Evolutionary conservation across 1,140 invertebrate genomes (phyloP), one percentile per base, ranked within the genome.

Genomic region (Samia ricini): DNA sequence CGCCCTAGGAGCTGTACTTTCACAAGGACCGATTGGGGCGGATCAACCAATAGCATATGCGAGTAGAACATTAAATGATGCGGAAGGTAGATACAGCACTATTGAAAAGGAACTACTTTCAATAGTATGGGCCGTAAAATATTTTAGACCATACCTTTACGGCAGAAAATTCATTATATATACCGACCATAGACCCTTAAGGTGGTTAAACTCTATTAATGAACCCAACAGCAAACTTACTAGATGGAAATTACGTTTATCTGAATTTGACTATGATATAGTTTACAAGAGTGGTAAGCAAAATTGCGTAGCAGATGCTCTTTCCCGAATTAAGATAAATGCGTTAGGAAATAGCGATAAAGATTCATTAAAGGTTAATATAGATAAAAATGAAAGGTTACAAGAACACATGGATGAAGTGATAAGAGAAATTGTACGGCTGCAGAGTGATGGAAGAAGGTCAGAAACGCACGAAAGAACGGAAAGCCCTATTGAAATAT

Each of bases 161-260:
- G 51, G 51, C 4, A 21, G 23, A n/a, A n/a, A n/a, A n/a, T n/a
- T n/a, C n/a, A 56, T n/a, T 8, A 57, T 71, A 10, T 61, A 61
- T 12, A 71, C 59, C 0, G 65, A 71, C 29, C 65, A 67, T 52
- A 52, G 50, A 48, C 65, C 60, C 1, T 52, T 65, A 24, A 79
- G 71, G 18, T 68, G 66, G 66, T 22, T 67, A 5, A 78, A 87
- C 56, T 60, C 61, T 10, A n/a, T 61, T 29, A 56, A 69, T 23
- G 67, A 69, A 36, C 60, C 60, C 1, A 60, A 54, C 12, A 42
- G 50, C 36, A 62, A 58, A 56, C 23, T 65, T 3, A 62, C 56
- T 20, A 4, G 67, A 1, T 69, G 63, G 63, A 29, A 55, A 15
- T 21, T 69, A 21, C 21, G 56, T 6, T 59, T 69, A 26, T 6